Percentiles rank a stretch among this genome's conserved stretches.
Conservation (phyloP, 2,797 vertebrate species). For the Chelonia mydas region DNA sequence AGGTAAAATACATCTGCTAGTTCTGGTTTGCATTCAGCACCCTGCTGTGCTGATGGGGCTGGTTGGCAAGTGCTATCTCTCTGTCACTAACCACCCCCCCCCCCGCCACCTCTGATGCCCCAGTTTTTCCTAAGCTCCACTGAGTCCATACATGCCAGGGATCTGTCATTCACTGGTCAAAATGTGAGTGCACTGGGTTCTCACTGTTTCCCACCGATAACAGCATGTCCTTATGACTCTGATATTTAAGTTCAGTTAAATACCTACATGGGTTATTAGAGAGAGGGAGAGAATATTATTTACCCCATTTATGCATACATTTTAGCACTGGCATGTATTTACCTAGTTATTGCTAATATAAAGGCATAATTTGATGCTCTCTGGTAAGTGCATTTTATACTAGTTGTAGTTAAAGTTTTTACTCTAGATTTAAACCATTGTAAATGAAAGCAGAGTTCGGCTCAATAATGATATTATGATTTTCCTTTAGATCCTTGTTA, state of each 20-base stretch:
- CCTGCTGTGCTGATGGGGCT: background rate
- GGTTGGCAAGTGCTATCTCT: background rate
- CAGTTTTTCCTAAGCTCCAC: background rate
- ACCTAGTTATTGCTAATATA: background rate
- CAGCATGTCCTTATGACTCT: background rate
- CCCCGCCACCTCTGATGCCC: background rate
- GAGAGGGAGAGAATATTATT: background rate
- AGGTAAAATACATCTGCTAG: background rate
- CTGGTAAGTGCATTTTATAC: background rate
- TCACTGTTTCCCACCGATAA: background rate
- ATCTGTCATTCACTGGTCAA: background rate
- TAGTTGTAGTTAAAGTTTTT: background rate
- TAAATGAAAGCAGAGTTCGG: background rate
- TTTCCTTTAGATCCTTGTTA: background rate
- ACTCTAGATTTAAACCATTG: background rate
- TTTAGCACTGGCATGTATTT: background rate
- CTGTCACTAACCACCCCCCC: background rate
- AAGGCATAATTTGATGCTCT: background rate
- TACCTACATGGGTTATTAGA: fast-evolving
- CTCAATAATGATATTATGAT: background rate
- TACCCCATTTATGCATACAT: background rate
- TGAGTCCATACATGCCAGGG: background rate
- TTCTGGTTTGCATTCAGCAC: background rate
- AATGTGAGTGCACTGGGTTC: background rate
- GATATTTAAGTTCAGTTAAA: background rate